Base-by-base conservation (phyloP, 30 jellyfish, hydroid and myxozoan genomes). In the Pseudorhiza aurosa region DNA sequence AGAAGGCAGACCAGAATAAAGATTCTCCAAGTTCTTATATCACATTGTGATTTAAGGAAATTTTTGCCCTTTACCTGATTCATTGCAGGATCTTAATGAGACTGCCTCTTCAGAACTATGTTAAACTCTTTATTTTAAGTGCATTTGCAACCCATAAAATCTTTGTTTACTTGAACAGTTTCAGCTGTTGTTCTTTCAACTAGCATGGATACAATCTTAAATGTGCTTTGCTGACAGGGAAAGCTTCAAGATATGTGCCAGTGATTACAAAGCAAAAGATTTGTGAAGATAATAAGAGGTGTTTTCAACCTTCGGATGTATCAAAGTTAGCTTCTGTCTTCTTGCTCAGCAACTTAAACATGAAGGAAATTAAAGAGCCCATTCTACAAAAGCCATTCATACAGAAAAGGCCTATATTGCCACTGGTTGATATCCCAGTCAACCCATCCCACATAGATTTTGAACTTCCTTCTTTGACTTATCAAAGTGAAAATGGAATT, bases 301-400 rank as follows among this genome's bases (percentile, higher is more conserved):
- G 50, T 39, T 39, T n/a, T 5, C 8, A 50, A 6, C 65, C 8
- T 4, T 5, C 29, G 6, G 9, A 4, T 28, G 53, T 25, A 59
- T 5, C 46, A 59, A 28, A 59, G 51, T 28, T 28, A 15, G 29
- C 74, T 7, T 28, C 30, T 59, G 12, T 19, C 17, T 59, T 30
- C 29, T 28, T 59, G 2, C 3, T 15, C 27, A 59, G 26, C 29
- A 10, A 10, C 28, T 4, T 59, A 9, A 24, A 10, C 1, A 8
- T 59, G n/a, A 56, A 74, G 31, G 87, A 74, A 40, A 55, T 56
- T 19, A 6, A 26, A 33, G 76, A 35, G 31, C 87, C 76, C 8
- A 35, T n/a, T 51, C 15, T 33, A 22, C 29, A 36, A 8, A 12
- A 40, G n/a, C 60, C 76, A 11, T 24, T 11, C 24, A 55, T 22